These are phyloP conservation scores for Lepus europaeus DNA, from an alignment of 2,113 vertebrate species.

Conservation along the genomic window DNA sequence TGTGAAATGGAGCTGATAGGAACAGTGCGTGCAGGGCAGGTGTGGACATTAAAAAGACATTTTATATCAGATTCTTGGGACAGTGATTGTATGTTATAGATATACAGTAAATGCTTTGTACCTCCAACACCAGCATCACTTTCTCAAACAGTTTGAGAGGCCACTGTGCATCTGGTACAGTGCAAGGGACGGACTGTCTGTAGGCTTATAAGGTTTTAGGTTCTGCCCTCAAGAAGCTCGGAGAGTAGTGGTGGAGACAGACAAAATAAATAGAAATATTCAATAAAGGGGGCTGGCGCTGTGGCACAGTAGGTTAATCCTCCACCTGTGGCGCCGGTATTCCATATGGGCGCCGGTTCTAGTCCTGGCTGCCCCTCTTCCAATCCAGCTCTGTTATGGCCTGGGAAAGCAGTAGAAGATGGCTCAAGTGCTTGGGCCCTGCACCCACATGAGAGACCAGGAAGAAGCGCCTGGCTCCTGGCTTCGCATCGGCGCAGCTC, in stretches of 20 bases:
- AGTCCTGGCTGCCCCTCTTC: no score
- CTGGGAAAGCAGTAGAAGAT: no score
- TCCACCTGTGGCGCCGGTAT: no score
- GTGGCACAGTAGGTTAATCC: no score
- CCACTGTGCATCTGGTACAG: neutral
- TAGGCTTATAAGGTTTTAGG: neutral
- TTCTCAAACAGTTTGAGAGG: neutral
- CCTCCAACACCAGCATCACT: neutral
- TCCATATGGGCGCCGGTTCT: no score
- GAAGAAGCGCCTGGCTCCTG: no score
- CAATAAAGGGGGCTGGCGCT: no score
- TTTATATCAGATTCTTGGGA: conserved; percentile 13
- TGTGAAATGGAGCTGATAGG: conserved; percentile 3
- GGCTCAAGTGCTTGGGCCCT: no score
- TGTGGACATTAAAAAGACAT: conserved; percentile 29
- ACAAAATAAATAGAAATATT: neutral
- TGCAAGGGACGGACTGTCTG: neutral
- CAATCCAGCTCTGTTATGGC: no score
- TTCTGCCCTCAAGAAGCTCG: neutral
- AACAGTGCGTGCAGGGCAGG: neutral
- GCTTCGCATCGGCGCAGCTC: no score
- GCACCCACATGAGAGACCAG: no score
- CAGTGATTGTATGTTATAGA: neutral
- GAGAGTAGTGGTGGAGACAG: neutral
- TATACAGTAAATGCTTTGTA: neutral